Evolutionary conservation across 2,888 invertebrate species (phyloP).

Genomic region (Ceratothoa steindachneri): DNA sequence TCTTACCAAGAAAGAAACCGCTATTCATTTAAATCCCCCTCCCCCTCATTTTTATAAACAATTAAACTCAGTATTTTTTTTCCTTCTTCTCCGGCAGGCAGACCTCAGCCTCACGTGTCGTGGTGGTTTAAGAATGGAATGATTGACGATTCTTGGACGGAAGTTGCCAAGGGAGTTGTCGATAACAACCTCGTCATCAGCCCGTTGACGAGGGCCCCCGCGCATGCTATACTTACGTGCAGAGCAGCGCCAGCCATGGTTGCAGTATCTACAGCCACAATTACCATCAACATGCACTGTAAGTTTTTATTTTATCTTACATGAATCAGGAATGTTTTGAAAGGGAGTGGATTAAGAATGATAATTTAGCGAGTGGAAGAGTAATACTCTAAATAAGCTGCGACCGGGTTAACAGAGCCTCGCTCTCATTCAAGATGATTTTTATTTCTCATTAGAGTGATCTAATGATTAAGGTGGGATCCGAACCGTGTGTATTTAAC

Average conservation of each 20-base stretch:
- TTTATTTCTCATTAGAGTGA: too few species aligned
- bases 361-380: too few species aligned
- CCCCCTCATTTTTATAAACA: too few species aligned
- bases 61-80: neutral
- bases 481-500: too few species aligned
- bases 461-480: too few species aligned
- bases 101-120: slow-evolving; percentile 39
- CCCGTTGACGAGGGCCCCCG: slow-evolving; percentile 63
- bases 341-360: too few species aligned
- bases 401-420: too few species aligned
- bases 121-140: slow-evolving; percentile 42
- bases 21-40: too few species aligned
- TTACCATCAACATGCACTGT: slow-evolving; percentile 62
- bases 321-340: neutral
- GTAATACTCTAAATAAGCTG: too few species aligned
- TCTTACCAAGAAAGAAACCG: too few species aligned
- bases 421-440: too few species aligned
- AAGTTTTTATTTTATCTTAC: slow-evolving; percentile 8
- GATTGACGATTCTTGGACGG: slow-evolving; percentile 38
- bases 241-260: slow-evolving; percentile 67
- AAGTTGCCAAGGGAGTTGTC: slow-evolving; percentile 49
- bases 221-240: slow-evolving; percentile 66
- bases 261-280: slow-evolving; percentile 63
- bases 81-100: slow-evolving; percentile 18
- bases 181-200: slow-evolving; percentile 54